These are phyloP conservation scores for Eumacrocentrus americanus DNA, from an alignment of 2,888 invertebrate genomes.

Conservation along the genomic window DNA sequence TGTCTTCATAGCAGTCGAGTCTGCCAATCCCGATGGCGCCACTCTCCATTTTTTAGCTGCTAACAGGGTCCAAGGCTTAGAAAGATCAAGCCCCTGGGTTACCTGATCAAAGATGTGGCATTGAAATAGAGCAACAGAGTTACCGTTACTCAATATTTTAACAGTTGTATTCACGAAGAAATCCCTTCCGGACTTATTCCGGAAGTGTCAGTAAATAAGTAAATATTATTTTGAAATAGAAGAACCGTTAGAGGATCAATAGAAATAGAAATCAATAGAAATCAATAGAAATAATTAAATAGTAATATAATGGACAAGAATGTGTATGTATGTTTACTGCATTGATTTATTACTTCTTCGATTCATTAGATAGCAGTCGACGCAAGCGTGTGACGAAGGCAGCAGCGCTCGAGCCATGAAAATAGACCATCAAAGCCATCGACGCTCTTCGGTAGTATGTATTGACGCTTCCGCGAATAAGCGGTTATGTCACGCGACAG, in stretches of 20 bases:
- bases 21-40: slow-evolving; percentile 59
- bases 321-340: neutral
- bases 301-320: neutral
- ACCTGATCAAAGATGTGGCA: too few species aligned
- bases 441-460: neutral
- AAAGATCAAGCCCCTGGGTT: neutral
- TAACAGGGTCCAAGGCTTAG: too few species aligned
- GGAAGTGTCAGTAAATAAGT: too few species aligned
- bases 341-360: slow-evolving; percentile 1
- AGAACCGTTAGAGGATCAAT: neutral
- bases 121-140: too few species aligned
- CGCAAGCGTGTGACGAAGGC: neutral
- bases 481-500: slow-evolving; percentile 10
- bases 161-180: too few species aligned
- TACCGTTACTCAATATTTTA: too few species aligned
- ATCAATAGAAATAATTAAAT: neutral
- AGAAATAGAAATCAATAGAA: neutral
- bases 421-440: slow-evolving; percentile 4
- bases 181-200: too few species aligned
- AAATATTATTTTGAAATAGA: too few species aligned
- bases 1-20: slow-evolving; percentile 77
- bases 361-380: neutral
- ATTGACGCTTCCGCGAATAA: slow-evolving; percentile 6
- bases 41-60: slow-evolving; percentile 53
- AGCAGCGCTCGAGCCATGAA: neutral